These are phyloP conservation scores for Hyposmocoma kahamanoa DNA, from an alignment of 1,140 invertebrate genomes.

Conservation along the genomic window DNA sequence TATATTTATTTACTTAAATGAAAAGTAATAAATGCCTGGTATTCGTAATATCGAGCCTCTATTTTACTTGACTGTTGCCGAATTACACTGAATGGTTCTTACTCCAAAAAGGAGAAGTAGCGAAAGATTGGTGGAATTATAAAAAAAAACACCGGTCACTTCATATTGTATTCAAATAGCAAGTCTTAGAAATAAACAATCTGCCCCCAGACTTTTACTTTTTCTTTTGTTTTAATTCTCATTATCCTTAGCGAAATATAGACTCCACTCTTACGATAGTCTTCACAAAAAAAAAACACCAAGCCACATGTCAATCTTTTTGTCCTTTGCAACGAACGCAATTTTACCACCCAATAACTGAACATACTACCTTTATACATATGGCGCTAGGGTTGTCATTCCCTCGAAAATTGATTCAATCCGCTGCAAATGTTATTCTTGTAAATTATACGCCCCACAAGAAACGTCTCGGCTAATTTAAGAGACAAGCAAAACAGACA, in stretches of 20 bases:
- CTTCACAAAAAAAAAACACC: constrained; percentile 30
- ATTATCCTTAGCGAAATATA: constrained; percentile 26
- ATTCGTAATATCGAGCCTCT: too few relatives aligned
- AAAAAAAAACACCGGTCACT: too few relatives aligned
- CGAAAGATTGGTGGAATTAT: too few relatives aligned
- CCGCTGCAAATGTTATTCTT: not conserved
- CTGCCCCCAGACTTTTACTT: too few relatives aligned
- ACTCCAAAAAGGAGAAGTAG: too few relatives aligned
- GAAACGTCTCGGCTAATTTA: constrained; percentile 51
- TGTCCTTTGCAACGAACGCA: constrained; percentile 11
- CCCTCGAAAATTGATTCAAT: not conserved
- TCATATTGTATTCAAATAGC: too few relatives aligned
- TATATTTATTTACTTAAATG: too few relatives aligned
- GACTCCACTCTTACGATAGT: constrained; percentile 27
- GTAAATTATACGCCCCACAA: constrained; percentile 23
- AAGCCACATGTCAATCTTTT: constrained; percentile 48
- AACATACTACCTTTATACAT: constrained; percentile 4
- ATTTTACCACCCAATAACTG: not conserved
- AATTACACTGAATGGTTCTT: too few relatives aligned
- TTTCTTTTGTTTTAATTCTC: constrained; percentile 2
- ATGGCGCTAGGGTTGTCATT: constrained; percentile 14
- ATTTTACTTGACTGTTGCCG: too few relatives aligned
- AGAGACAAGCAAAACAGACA: constrained; percentile 36
- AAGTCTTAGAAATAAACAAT: too few relatives aligned
- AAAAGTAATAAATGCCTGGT: too few relatives aligned